Conservation (phyloP, 2,888 invertebrate species). For the Strigamia transsilvanica region DNA sequence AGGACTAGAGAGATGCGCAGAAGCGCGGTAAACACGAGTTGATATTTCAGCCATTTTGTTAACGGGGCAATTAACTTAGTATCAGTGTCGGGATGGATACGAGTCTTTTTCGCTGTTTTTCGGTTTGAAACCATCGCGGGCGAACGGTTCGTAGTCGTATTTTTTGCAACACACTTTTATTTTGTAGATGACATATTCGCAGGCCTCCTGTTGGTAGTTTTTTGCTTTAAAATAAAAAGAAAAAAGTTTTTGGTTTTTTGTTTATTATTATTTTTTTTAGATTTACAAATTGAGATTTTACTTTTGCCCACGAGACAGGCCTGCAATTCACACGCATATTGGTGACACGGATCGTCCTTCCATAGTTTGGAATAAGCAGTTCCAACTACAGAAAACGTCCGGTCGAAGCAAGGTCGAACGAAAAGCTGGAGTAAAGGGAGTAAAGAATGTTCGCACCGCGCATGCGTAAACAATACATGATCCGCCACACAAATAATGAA, state of each 20-base stretch:
- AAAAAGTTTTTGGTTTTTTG: neutral
- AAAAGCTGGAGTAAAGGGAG: too few relatives aligned
- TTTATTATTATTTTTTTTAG: too few relatives aligned
- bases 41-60: neutral
- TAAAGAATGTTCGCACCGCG: too few relatives aligned
- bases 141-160: constrained; percentile 58
- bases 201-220: constrained; percentile 78
- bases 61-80: neutral
- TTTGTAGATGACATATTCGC: constrained; percentile 75
- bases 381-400: neutral
- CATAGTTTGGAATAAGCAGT: neutral
- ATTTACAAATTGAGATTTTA: neutral
- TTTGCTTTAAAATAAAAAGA: constrained; percentile 71
- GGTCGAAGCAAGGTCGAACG: neutral
- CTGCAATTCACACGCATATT: constrained; percentile 62
- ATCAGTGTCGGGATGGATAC: neutral
- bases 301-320: constrained; percentile 62
- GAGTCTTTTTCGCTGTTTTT: constrained; percentile 52
- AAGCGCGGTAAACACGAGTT: constrained; percentile 70
- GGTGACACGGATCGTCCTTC: constrained; percentile 61
- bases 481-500: too few relatives aligned
- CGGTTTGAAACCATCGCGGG: constrained; percentile 58
- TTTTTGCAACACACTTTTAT: constrained; percentile 79
- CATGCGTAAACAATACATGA: too few relatives aligned
- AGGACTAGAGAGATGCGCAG: constrained; percentile 75